Evolutionary conservation across 2,888 invertebrate genomes (phyloP).

Genomic region (Leptarthrus brevirostris): DNA sequence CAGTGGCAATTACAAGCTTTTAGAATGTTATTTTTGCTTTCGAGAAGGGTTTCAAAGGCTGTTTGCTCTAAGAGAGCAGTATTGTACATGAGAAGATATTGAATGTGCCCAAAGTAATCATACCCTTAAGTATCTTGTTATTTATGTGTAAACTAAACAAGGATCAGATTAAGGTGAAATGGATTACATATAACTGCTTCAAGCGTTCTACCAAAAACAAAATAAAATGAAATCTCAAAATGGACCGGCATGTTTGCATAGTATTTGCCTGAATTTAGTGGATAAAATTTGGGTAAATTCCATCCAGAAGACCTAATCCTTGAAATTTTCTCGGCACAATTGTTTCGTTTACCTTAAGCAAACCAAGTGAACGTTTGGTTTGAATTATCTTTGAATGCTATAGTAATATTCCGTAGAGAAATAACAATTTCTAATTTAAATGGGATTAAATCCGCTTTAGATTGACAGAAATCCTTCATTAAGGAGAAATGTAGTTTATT

Average conservation of each 20-base stretch:
- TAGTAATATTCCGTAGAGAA: neutral
- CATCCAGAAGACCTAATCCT: neutral
- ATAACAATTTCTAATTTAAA: neutral
- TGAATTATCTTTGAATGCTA: too few relatives aligned
- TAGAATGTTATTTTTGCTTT: neutral
- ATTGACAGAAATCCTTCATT: neutral
- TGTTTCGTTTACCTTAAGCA: too few relatives aligned
- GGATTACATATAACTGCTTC: neutral
- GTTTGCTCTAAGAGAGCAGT: neutral
- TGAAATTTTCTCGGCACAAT: neutral
- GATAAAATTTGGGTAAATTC: neutral
- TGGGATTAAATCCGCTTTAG: neutral
- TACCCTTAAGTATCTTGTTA: neutral
- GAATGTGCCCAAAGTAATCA: neutral
- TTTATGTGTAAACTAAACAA: neutral
- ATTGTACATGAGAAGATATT: neutral
- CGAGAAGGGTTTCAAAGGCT: neutral
- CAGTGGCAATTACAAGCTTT: constrained; percentile 16
- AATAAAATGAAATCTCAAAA: neutral
- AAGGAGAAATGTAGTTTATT: neutral
- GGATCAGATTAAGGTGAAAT: neutral
- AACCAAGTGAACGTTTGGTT: too few relatives aligned
- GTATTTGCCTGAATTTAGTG: neutral
- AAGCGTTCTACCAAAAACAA: too few relatives aligned
- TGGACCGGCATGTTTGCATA: neutral